Evolutionary conservation across 2,888 invertebrate species (phyloP), one percentile per base, ranked within the genome.

Genomic region (Antheraea yamamai): DNA sequence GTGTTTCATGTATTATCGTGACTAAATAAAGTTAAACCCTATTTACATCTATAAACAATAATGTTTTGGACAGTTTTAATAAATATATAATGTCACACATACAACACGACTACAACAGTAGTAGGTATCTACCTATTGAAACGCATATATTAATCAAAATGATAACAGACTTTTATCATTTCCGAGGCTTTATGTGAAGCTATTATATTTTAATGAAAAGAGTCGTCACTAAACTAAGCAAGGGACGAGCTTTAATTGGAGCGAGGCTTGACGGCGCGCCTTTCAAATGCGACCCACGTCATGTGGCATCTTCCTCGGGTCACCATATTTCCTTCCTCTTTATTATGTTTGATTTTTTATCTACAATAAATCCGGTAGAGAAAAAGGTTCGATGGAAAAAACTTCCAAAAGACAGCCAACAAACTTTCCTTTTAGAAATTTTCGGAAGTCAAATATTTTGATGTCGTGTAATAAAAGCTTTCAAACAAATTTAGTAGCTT

Each of bases 211-310:
- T 77, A 77, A 78, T 75, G 76, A 73, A 75, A 73, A 74, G 75
- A 30, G 78, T 73, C 79, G 78, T 77, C 79, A 76, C 73, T 72
- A 61, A 76, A 76, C 78, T 77, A 76, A 80, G 81, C 78, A 79
- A 72, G 73, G 77, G 79, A 76, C 76, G 76, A 75, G 76, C 77
- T 78, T 77, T 83, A 84, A 84, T 82, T 84, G 82, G 79, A 70
- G 39, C 39, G 75, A 78, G 75, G 73, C 71, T 74, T 68, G 77
- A 74, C 77, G 76, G 77, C 73, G 76, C 74, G 75, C 74, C 76
- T 79, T 79, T 80, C 80, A 79, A 79, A 80, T 81, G 78, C 75
- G 79, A 81, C 77, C 82, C 80, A 73, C 77, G 80, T 82, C 84
- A 82, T 73, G 61, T 66, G 77, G 77, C 76, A 74, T 77, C 75